Evolutionary conservation across 1,140 invertebrate species (phyloP).

Genomic region (Diabrotica undecimpunctata): DNA sequence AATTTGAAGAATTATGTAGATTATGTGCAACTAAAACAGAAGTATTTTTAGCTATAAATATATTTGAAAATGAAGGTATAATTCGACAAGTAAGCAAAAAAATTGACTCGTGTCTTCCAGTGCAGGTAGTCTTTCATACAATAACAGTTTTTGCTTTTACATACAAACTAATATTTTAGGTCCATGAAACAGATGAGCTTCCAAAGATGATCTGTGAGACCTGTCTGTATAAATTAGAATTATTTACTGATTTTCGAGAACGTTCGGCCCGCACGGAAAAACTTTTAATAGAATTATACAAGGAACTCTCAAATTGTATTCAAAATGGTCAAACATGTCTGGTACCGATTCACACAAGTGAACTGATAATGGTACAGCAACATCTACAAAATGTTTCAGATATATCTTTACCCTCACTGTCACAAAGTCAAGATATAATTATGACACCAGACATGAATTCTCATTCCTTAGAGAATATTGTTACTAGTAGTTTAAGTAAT

Average conservation of each 20-base stretch:
- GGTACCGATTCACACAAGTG: constrained; percentile 31
- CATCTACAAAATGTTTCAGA: constrained; percentile 37
- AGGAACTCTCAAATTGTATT: constrained; percentile 43
- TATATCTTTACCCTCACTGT: constrained; percentile 36
- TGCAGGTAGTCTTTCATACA: constrained; percentile 49
- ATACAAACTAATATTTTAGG: constrained; percentile 44
- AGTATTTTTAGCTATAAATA: constrained; percentile 55
- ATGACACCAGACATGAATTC: constrained; percentile 35
- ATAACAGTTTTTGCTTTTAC: constrained; percentile 8
- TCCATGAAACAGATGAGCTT: constrained; percentile 55
- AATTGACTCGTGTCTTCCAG: constrained; percentile 57
- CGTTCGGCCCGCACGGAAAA: constrained; percentile 55
- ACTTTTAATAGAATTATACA: constrained; percentile 54
- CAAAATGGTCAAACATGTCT: constrained; percentile 40
- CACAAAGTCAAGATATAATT: constrained; percentile 32
- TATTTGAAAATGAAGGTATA: constrained; percentile 56
- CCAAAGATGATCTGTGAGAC: constrained; percentile 60
- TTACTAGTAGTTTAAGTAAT: constrained; percentile 36
- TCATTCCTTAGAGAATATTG: constrained; percentile 38
- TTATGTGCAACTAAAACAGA: constrained; percentile 56
- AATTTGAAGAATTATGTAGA: constrained; percentile 52
- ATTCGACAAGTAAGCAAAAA: constrained; percentile 58
- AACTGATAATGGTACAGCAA: constrained; percentile 38
- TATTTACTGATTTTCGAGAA: constrained; percentile 58
- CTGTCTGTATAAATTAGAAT: constrained; percentile 58